Percentiles rank a stretch among this genome's conserved stretches.
Conservation (phyloP, 2,888 invertebrate genomes). For the Drymonia ruficornis region DNA sequence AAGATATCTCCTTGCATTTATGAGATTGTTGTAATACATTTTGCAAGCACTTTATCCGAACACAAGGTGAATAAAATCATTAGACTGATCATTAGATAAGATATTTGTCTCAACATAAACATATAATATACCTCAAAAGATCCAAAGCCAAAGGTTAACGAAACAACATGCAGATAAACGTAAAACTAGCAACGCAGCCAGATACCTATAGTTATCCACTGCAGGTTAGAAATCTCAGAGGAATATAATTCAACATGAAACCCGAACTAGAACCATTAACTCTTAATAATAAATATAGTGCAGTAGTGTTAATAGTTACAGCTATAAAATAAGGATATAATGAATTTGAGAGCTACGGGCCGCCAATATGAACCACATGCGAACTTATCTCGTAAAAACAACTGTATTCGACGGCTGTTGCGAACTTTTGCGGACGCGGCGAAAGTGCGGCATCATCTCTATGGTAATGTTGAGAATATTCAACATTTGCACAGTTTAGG, state of each 20-base stretch:
- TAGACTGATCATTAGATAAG: too few relatives aligned
- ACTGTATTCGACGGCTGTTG: slow-evolving; percentile 18
- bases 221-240: too few relatives aligned
- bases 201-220: too few relatives aligned
- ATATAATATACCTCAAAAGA: too few relatives aligned
- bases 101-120: too few relatives aligned
- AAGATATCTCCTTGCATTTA: not conserved
- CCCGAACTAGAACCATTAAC: not conserved
- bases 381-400: slow-evolving; percentile 36
- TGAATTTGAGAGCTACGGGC: slow-evolving; percentile 20
- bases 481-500: slow-evolving; percentile 11
- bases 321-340: slow-evolving; percentile 18
- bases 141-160: too few relatives aligned
- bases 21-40: not conserved
- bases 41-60: not conserved
- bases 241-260: not conserved
- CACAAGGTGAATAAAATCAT: not conserved
- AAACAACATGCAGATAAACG: too few relatives aligned
- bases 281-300: not conserved
- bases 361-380: slow-evolving; percentile 17
- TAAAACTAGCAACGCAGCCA: too few relatives aligned
- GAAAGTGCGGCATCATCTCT: slow-evolving; percentile 31
- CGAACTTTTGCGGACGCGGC: slow-evolving; percentile 27
- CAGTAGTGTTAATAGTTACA: slow-evolving; percentile 10
- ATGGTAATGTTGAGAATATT: slow-evolving; percentile 31